Percentiles rank a stretch among this genome's conserved stretches.
Conservation (phyloP, 2,113 vertebrate genomes). For the Eurystomus gularis region DNA sequence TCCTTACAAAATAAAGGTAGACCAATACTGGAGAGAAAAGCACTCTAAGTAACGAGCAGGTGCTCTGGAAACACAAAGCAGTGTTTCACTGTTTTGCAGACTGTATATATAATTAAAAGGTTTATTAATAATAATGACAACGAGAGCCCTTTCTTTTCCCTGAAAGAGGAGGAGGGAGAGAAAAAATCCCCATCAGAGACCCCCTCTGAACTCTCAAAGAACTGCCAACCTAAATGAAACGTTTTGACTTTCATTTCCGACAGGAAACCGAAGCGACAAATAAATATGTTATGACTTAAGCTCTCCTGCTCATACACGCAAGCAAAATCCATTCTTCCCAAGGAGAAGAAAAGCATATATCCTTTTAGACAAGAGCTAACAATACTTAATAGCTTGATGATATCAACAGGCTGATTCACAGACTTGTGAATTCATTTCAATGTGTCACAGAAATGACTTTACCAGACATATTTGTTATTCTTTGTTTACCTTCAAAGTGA, state of each 20-base stretch:
- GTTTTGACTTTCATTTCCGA: conserved; percentile 49
- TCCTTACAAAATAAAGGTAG: background rate
- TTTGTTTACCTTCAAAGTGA: conserved; percentile 54
- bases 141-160: background rate
- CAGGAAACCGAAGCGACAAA: conserved; percentile 31
- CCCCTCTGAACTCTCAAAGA: conserved; percentile 23
- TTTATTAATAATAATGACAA: background rate
- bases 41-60: background rate
- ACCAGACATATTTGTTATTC: conserved; percentile 42
- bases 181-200: background rate
- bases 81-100: background rate
- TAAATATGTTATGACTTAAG: conserved; percentile 18
- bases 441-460: conserved; percentile 53
- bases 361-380: conserved; percentile 33
- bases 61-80: background rate
- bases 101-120: background rate
- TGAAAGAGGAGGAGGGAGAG: background rate
- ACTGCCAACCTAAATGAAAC: background rate
- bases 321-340: conserved; percentile 42
- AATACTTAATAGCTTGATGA: conserved; percentile 46
- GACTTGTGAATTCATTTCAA: conserved; percentile 50
- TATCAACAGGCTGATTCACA: conserved; percentile 49
- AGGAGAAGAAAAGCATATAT: conserved; percentile 45
- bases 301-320: background rate
- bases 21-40: background rate